phyloP scores from a whole-genome alignment of 2,888 invertebrate species.

The Helicoverpa assulta region DNA sequence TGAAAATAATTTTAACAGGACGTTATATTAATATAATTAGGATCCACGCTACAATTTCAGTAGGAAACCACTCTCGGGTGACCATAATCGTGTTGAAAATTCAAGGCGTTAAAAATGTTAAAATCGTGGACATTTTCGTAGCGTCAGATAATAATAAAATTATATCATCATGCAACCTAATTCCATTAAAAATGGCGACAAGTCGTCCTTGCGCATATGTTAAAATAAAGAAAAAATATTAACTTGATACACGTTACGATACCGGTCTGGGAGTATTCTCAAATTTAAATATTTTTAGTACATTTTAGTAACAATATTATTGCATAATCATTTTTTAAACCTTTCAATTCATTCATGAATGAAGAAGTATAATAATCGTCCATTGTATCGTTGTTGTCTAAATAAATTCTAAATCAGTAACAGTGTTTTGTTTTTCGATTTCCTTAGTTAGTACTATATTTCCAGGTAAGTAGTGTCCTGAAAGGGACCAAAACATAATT shows the following conservation, averaged over 20 bases:
- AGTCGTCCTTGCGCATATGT: neutral
- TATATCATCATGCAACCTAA: slow-evolving; percentile 1
- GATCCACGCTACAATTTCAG: neutral
- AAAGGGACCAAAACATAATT: slow-evolving; percentile 27
- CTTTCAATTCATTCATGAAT: too few relatives aligned
- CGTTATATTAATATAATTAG: neutral
- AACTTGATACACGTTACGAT: neutral
- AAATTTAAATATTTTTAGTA: neutral
- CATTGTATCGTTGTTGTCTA: too few relatives aligned
- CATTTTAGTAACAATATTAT: too few relatives aligned
- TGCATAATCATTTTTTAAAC: too few relatives aligned
- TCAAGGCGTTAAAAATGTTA: neutral
- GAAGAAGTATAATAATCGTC: too few relatives aligned
- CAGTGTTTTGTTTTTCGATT: neutral
- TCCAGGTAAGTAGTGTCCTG: slow-evolving; percentile 18
- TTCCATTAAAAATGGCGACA: slow-evolving; percentile 1
- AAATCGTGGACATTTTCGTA: neutral
- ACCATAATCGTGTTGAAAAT: neutral
- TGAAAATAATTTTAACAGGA: neutral
- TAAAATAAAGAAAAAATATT: too few relatives aligned
- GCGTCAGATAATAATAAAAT: neutral
- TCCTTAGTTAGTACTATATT: neutral
- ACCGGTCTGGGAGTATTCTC: neutral
- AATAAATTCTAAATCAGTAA: neutral
- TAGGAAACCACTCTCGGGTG: neutral